Conservation (phyloP, 1,140 invertebrate genomes). For the Cherax quadricarinatus region DNA sequence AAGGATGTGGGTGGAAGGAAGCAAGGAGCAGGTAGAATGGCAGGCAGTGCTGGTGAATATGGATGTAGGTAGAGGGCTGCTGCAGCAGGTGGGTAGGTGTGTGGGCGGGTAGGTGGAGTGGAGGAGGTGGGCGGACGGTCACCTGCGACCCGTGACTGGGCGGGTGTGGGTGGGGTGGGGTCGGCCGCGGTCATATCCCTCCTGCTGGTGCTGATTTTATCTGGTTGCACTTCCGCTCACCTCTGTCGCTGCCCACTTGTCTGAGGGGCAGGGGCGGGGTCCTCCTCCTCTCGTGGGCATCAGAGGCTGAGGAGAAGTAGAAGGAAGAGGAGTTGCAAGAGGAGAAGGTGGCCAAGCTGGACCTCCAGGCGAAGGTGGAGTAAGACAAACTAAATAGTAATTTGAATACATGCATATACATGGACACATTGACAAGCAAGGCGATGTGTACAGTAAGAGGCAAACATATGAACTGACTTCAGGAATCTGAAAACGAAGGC, state of each 20-base stretch:
- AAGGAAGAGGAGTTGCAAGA: too few species aligned
- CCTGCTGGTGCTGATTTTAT: neutral
- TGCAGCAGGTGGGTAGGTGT: neutral
- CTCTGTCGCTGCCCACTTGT: neutral
- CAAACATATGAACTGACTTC: too few species aligned
- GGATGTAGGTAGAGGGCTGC: too few species aligned
- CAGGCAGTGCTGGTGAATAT: too few species aligned
- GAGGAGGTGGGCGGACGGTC: neutral
- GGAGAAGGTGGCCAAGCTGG: too few species aligned
- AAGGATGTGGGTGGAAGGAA: neutral
- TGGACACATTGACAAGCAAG: too few species aligned
- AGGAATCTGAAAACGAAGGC: too few species aligned
- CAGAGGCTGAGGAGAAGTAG: neutral
- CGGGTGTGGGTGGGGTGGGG: neutral
- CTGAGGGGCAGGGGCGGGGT: neutral
- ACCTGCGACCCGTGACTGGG: slow-evolving; percentile 20
- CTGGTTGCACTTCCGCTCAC: neutral
- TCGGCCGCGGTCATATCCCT: slow-evolving; percentile 10
- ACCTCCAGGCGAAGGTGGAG: too few species aligned
- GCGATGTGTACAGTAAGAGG: too few species aligned
- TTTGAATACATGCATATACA: too few species aligned
- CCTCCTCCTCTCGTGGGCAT: neutral
- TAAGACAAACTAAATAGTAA: too few species aligned
- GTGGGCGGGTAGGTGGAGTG: neutral
- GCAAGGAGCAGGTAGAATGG: too few species aligned